phyloP scores from a whole-genome alignment of 2,888 invertebrate genomes.

The Oscheius sp. region DNA sequence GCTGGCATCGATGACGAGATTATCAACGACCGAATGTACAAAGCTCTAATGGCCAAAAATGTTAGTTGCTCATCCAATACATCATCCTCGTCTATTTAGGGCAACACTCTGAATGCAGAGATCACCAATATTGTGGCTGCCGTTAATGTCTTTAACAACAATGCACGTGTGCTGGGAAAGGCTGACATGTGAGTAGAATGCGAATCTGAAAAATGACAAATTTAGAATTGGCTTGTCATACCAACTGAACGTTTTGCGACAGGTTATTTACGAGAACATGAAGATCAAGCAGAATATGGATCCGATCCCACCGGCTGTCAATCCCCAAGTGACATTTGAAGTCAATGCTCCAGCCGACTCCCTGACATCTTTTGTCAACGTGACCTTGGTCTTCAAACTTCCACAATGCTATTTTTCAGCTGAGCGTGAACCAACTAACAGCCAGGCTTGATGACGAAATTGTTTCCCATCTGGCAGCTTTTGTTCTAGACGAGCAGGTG shows the following conservation, averaged over 20 bases:
- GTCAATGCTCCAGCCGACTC: conserved; percentile 33
- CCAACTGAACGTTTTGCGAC: conserved; percentile 39
- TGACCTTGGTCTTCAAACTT: conserved; percentile 5
- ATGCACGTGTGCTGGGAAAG: conserved; percentile 36
- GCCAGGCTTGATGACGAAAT: conserved; percentile 60
- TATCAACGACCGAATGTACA: conserved; percentile 51
- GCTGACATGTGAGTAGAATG: conserved; percentile 5
- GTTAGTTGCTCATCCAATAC: conserved; percentile 20
- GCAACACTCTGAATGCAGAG: conserved; percentile 39
- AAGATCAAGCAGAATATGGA: not conserved
- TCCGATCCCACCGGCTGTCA: not conserved
- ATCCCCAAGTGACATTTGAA: conserved; percentile 37
- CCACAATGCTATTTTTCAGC: conserved; percentile 35
- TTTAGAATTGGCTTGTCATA: conserved; percentile 35
- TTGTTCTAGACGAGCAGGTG: conserved; percentile 55
- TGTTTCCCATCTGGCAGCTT: conserved; percentile 60
- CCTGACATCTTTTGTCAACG: conserved; percentile 34
- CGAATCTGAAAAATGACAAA: not conserved
- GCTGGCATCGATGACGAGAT: conserved; percentile 49
- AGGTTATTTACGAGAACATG: conserved; percentile 32
- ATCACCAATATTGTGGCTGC: conserved; percentile 32
- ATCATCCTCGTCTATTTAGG: conserved; percentile 36
- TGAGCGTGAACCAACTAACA: conserved; percentile 43
- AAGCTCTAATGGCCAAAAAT: conserved; percentile 54
- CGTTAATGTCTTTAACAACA: conserved; percentile 39